Percentiles rank a stretch among this genome's conserved stretches.
Conservation (phyloP, 2,888 invertebrate species). For the Idaea dimidiata region DNA sequence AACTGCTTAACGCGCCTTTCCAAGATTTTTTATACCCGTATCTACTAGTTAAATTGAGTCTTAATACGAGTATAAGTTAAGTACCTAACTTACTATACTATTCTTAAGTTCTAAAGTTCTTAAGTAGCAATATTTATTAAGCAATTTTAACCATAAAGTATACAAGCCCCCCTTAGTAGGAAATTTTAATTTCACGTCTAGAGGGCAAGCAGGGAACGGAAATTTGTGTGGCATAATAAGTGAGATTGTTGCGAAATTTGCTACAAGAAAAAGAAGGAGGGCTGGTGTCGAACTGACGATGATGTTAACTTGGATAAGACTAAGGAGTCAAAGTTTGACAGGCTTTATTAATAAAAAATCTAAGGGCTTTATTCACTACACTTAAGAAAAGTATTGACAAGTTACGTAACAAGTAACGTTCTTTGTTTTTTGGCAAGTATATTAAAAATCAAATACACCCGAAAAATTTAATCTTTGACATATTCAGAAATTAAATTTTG, state of each 20-base stretch:
- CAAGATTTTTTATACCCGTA: too few species aligned
- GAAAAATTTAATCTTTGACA: too few species aligned
- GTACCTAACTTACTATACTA: conserved; percentile 36
- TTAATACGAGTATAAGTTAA: neutral
- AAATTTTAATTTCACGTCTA: conserved; percentile 80
- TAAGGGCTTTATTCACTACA: too few species aligned
- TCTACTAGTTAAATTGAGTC: neutral
- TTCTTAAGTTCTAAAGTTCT: conserved; percentile 40
- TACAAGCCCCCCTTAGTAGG: conserved; percentile 70
- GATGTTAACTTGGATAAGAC: conserved; percentile 43
- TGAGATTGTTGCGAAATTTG: conserved; percentile 82
- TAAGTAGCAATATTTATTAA: conserved; percentile 76
- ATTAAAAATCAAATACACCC: too few species aligned
- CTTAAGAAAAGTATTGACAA: too few species aligned
- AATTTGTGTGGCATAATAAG: conserved; percentile 82
- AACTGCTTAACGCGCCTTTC: too few species aligned
- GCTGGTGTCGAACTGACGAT: conserved; percentile 52
- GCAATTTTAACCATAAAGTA: conserved; percentile 66
- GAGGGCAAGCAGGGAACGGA: conserved; percentile 72
- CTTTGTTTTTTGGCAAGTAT: too few species aligned
- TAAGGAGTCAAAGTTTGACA: neutral
- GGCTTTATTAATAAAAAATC: neutral
- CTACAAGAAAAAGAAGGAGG: conserved; percentile 81
- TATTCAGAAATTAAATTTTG: too few species aligned
- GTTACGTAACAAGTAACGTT: too few species aligned